Evolutionary conservation across 1,140 invertebrate species (phyloP).

Genomic region (Carposina sasakii): DNA sequence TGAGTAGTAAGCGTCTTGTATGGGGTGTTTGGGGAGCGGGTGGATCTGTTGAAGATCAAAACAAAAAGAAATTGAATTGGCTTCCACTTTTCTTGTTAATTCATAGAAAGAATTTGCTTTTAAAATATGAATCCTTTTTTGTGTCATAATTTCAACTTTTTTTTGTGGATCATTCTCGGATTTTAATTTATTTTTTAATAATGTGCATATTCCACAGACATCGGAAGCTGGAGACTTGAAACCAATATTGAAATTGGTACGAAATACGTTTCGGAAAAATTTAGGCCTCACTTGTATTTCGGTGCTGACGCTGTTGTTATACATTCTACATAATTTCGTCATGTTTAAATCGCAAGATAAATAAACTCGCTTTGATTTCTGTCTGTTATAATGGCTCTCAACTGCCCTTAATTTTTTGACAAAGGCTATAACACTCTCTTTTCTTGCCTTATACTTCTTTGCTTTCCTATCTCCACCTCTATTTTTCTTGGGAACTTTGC

Average conservation of each 20-base stretch:
- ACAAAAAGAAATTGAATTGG: slow-evolving; percentile 10
- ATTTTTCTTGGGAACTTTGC: neutral
- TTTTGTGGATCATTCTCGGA: neutral
- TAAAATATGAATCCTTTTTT: neutral
- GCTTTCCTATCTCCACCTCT: neutral
- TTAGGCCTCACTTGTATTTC: neutral
- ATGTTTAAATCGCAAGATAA: neutral
- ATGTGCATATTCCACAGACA: neutral
- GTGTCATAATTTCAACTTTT: neutral
- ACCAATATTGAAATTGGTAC: neutral
- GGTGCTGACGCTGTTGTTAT: neutral
- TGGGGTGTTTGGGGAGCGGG: slow-evolving; percentile 22
- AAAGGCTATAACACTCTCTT: neutral
- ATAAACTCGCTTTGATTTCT: slow-evolving; percentile 1
- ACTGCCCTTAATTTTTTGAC: neutral
- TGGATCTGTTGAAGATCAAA: slow-evolving; percentile 33
- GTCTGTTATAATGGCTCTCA: neutral
- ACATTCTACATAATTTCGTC: neutral
- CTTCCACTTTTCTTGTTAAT: neutral
- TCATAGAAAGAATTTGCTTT: neutral
- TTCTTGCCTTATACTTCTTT: neutral
- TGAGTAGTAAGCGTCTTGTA: slow-evolving; percentile 14
- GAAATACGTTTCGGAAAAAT: neutral
- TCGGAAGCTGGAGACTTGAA: neutral
- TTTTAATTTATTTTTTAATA: neutral